Conservation (phyloP, 2,797 vertebrate genomes). For the Alcedo atthis region DNA sequence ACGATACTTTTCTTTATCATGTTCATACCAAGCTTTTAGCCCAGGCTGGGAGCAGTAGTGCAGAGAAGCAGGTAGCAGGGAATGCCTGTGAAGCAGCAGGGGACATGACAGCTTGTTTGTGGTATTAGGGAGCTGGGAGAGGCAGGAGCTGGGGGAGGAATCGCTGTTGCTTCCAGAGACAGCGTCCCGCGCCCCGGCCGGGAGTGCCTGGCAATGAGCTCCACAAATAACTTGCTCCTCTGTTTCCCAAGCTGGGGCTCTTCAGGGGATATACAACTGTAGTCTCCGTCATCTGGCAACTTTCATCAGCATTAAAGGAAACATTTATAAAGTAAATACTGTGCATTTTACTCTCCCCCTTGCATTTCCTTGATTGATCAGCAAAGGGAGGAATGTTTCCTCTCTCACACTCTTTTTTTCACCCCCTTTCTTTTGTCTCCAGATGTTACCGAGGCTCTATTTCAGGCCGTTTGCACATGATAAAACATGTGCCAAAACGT, state of each 20-base stretch:
- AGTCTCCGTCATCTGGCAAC: slow-evolving; percentile 17
- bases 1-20: background rate
- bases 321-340: slow-evolving; percentile 47
- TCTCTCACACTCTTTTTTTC: background rate
- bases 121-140: background rate
- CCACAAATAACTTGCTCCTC: fast-evolving
- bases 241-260: background rate
- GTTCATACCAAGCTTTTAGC: fast-evolving
- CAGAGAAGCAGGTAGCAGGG: background rate
- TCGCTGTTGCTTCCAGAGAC: background rate
- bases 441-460: slow-evolving; percentile 35
- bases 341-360: slow-evolving; percentile 15
- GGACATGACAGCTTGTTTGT: background rate
- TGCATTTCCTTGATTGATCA: slow-evolving; percentile 50
- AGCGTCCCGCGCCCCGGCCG: fast-evolving
- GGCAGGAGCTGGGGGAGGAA: background rate
- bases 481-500: slow-evolving; percentile 52
- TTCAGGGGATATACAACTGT: background rate
- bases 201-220: background rate
- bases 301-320: slow-evolving; percentile 27
- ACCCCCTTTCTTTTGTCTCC: background rate
- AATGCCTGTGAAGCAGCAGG: background rate
- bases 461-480: slow-evolving; percentile 45
- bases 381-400: slow-evolving; percentile 10
- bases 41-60: background rate